phyloP scores from a whole-genome alignment of 2,888 invertebrate species.

The Tetranychus piercei region DNA sequence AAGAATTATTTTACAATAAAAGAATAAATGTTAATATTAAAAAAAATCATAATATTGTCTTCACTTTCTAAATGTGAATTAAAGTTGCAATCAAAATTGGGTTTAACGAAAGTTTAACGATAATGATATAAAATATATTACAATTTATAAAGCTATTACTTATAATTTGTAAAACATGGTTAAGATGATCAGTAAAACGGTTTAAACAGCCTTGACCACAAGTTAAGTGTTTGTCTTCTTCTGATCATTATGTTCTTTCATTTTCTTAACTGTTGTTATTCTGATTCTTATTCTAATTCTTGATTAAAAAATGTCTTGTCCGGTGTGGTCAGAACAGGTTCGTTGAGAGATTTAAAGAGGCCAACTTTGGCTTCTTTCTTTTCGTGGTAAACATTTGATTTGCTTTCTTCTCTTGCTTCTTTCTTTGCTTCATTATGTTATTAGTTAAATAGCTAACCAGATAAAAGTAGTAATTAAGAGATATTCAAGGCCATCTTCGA shows the following conservation, averaged over 20 bases:
- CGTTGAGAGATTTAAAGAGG: neutral
- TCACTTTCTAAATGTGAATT: too few species aligned
- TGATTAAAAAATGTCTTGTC: neutral
- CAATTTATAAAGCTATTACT: too few species aligned
- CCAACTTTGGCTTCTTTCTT: neutral
- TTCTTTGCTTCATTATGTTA: neutral
- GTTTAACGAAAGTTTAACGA: too few species aligned
- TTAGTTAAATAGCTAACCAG: neutral
- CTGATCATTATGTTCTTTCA: neutral
- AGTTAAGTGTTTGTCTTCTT: neutral
- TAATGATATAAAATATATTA: too few species aligned
- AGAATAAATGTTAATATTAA: too few species aligned
- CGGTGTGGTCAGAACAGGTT: constrained; percentile 1
- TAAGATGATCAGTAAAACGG: too few species aligned
- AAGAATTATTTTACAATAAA: too few species aligned
- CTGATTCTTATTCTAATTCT: neutral
- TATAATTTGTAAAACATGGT: too few species aligned
- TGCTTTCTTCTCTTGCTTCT: neutral
- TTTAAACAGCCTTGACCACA: neutral
- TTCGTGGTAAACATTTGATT: neutral
- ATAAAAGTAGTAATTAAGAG: neutral
- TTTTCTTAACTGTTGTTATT: neutral
- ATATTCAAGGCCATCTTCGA: neutral
- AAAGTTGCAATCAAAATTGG: too few species aligned
- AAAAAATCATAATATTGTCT: too few species aligned